Base-by-base conservation (phyloP, 2,888 invertebrate species). In the Danaus chrysippus region DNA sequence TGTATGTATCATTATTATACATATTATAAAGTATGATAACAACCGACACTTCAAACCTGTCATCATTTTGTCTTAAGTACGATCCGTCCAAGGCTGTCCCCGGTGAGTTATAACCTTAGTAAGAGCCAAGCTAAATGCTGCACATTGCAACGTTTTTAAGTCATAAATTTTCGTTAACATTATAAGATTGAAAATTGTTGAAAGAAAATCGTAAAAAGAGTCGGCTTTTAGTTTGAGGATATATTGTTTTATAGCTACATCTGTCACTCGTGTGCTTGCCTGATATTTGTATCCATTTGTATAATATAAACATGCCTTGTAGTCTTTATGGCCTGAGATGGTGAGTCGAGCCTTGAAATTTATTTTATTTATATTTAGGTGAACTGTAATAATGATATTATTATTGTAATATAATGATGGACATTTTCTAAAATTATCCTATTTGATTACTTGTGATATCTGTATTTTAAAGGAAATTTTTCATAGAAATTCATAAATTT, bases 41-140 rank as follows among this genome's bases (percentile, higher is more conserved):
- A 43, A 17, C 10, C 10, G 11, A 17, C 62, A 61, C 42, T 64
- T 12, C 58, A 61, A 61, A 54, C 65, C 62, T 58, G 57, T 67
- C 68, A 72, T 74, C 70, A 64, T 70, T 72, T 70, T 75, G 67
- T 74, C 70, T 77, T 74, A 73, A 76, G 78, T 78, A 77, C 76
- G 81, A 83, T 86, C 85, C 85, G 85, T 86, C 85, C 85, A 84
- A 73, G 77, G 73, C 68, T 75, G 76, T 70, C 76, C 71, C 73
- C 73, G 53, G 63, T 65, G 69, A 68, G 68, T 17, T 11, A 34
- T 34, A 23, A 34, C 23, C 23, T 34, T 34, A 34, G 23, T 34
- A 34, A 5, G 6, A 34, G 23, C 23, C 23, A 34, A 34, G 23
- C 23, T 34, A 3, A 3, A 34, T 34, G 6, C 23, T 34, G 23